These are phyloP conservation scores for Microdon myrmicae DNA, from an alignment of 2,888 invertebrate genomes.

Conservation along the genomic window DNA sequence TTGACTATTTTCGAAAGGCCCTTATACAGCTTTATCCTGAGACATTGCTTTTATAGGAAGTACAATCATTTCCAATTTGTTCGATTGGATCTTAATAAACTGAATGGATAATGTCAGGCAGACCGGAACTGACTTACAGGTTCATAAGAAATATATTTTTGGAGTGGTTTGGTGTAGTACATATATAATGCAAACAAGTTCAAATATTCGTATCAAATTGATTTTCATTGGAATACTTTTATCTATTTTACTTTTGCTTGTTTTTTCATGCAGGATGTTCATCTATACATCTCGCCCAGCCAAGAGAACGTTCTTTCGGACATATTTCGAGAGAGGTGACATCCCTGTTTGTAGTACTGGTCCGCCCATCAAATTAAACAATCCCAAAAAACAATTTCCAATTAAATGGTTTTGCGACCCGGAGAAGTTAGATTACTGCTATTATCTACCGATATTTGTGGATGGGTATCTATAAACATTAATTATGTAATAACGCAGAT, in stretches of 20 bases:
- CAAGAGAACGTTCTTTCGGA: constrained; percentile 62
- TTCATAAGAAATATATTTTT: too few relatives aligned
- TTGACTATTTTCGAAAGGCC: too few relatives aligned
- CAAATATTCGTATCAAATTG: constrained; percentile 4
- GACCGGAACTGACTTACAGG: too few relatives aligned
- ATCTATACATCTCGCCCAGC: constrained; percentile 59
- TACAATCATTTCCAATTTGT: constrained; percentile 35
- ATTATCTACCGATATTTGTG: constrained; percentile 93
- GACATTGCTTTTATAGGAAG: too few relatives aligned
- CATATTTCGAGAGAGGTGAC: constrained; percentile 63
- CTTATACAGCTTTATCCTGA: too few relatives aligned
- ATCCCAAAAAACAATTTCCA: constrained; percentile 59
- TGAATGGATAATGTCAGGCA: too few relatives aligned
- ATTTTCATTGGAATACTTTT: constrained; percentile 2
- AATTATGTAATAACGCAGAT: background rate
- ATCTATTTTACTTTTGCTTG: background rate
- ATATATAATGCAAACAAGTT: constrained; percentile 6
- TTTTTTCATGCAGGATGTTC: constrained; percentile 55
- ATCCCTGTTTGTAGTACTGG: constrained; percentile 62
- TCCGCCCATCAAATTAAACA: constrained; percentile 55
- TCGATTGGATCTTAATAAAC: constrained; percentile 43
- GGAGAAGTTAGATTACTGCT: constrained; percentile 82
- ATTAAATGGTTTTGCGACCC: constrained; percentile 63
- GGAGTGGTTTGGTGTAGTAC: constrained; percentile 13
- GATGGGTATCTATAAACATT: constrained; percentile 72